Conservation (phyloP, 2,797 vertebrate genomes). For the Poecilia velifera region DNA sequence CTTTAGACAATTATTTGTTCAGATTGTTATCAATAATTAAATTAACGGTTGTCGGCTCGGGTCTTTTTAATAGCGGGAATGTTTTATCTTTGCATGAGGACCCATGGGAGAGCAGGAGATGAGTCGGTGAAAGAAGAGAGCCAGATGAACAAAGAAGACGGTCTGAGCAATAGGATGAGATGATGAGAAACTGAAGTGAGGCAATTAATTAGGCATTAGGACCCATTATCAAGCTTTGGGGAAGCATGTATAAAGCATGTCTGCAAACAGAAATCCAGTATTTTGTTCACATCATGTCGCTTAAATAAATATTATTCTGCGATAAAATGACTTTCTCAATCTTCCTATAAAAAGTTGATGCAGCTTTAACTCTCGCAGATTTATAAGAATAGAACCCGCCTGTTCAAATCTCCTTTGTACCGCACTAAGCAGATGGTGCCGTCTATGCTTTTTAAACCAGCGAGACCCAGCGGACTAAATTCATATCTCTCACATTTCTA, state of each 20-base stretch:
- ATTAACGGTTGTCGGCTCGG: constrained; percentile 15
- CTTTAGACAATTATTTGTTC: constrained; percentile 26
- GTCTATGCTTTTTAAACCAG: constrained; percentile 38
- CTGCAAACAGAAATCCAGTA: background rate
- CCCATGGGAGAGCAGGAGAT: constrained; percentile 12
- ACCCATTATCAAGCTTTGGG: constrained; percentile 29
- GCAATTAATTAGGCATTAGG: constrained; percentile 42
- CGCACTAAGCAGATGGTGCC: constrained; percentile 21
- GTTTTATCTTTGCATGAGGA: constrained; percentile 23
- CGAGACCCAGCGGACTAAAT: constrained; percentile 33
- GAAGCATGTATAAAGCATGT: background rate
- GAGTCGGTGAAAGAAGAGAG: constrained; percentile 2
- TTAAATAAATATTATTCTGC: background rate
- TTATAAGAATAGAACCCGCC: constrained; percentile 1
- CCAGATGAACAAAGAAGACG: constrained; percentile 19
- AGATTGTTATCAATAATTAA: constrained; percentile 34
- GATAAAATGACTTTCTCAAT: background rate
- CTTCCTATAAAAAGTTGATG: background rate
- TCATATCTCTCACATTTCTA: constrained; percentile 27
- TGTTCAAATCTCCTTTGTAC: background rate
- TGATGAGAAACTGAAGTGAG: constrained; percentile 36
- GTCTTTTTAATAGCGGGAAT: constrained; percentile 24
- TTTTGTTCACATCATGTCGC: background rate
- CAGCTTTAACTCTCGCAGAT: background rate
- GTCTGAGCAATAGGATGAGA: constrained; percentile 27